Evolutionary conservation across 35 echinoderm and acorn worm species (phyloP), one percentile per base, ranked within the genome.

Genomic region (Heliocidaris erythrogramma): DNA sequence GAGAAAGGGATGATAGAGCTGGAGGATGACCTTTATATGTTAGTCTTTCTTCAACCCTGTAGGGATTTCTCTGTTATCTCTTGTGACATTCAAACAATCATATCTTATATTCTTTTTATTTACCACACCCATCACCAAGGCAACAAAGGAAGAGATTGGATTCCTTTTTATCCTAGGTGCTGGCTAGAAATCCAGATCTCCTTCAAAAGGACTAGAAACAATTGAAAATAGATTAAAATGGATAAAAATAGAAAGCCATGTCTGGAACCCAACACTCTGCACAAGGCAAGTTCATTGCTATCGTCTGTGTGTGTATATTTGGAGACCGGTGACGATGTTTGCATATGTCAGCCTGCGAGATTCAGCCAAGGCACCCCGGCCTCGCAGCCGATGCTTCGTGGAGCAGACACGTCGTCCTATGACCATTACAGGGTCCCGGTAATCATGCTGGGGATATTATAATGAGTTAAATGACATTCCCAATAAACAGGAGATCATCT

Each of bases 381-480:
- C 65, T 78, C 27, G 27, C 65, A 5, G 27, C 65, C 65, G 27
- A 7, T 78, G 27, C 65, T 21, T 78, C 21, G 10, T 78, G 1
- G 65, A 27, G 17, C 65, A 78, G 65, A 21, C 65, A 78, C 65
- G 60, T 14, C 60, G 5, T 24, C 17, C 0, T 78, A n/a, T 27
- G 65, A 29, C 24, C 27, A 78, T 78, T 24, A n/a, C 65, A 78
- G 65, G 35, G 65, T 78, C 65, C 65, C 65, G 21, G 24, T 78
- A 78, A 78, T 78, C 65, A 78, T 78, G 65, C 65, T 78, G 65
- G 52, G 65, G 65, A 42, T 78, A 78, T 78, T 21, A 27, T 78
- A 78, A 78, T 78, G 65, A 78, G 65, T n/a, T 78, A 78, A 78
- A 78, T 78, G 65, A 78, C 65, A 78, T 27, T 24, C 65, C 65